Evolutionary conservation across 2,113 vertebrate species (phyloP).

Genomic region (Myanophis thanlyinensis): DNA sequence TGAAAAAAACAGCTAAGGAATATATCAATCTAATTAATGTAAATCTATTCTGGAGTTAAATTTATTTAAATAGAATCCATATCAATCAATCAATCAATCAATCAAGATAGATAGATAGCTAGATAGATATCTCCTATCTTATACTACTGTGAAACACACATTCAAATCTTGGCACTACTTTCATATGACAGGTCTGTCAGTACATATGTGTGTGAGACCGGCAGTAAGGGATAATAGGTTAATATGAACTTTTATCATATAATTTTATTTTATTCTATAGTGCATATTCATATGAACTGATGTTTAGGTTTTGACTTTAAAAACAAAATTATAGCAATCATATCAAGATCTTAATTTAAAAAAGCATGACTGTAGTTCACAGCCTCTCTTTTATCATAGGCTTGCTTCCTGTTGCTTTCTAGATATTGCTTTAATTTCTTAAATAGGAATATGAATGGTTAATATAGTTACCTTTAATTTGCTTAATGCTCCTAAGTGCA

Average conservation of each 20-base stretch:
- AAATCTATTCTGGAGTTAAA: not conserved
- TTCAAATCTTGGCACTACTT: not conserved
- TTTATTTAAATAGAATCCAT: not conserved
- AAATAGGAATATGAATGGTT: not conserved
- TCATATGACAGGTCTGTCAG: not conserved
- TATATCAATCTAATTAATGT: not conserved
- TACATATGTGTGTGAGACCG: not conserved
- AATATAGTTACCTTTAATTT: conserved; percentile 86
- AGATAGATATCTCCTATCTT: too few relatives aligned
- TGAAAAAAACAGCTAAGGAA: not conserved
- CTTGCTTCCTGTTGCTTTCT: not conserved
- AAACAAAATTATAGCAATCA: not conserved
- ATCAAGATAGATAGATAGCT: too few relatives aligned
- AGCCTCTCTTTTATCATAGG: not conserved
- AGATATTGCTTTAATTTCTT: not conserved
- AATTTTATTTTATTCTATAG: not conserved
- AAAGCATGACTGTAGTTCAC: not conserved
- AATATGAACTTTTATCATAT: not conserved
- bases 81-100: too few relatives aligned
- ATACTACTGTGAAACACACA: not conserved
- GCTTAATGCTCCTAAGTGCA: conserved; percentile 89
- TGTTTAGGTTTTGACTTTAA: not conserved
- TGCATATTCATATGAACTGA: not conserved
- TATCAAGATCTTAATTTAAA: not conserved
- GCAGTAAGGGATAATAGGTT: not conserved